Evolutionary conservation across 2,113 vertebrate genomes (phyloP).

Genomic region (Osmerus eperlanus): DNA sequence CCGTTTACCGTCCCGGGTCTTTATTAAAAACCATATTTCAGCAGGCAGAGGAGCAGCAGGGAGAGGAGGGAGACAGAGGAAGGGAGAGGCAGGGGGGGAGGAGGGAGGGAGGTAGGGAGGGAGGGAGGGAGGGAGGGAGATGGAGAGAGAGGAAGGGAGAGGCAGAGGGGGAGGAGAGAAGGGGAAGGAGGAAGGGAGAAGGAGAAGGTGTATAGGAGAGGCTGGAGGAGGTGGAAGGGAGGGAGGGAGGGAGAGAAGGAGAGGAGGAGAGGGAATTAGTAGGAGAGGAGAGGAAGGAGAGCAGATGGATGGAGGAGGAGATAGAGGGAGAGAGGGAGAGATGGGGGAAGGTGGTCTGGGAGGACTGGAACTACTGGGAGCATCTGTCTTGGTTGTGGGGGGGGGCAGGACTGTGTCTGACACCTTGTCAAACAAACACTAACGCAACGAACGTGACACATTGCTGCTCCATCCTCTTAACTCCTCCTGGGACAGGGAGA

Average conservation of each 20-base stretch:
- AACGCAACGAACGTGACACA: slow-evolving; percentile 64
- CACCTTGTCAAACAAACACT: slow-evolving; percentile 67
- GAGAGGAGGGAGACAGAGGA: not conserved
- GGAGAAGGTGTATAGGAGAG: not conserved
- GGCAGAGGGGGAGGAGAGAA: not conserved
- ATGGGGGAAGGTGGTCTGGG: slow-evolving; percentile 5
- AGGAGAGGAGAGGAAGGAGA: no score
- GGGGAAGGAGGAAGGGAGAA: slow-evolving; percentile 7
- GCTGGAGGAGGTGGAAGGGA: slow-evolving; percentile 1
- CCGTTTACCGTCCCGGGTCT: slow-evolving; percentile 63
- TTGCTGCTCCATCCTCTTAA: slow-evolving; percentile 66
- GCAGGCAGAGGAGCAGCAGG: slow-evolving; percentile 42
- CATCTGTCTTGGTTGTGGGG: slow-evolving; percentile 15
- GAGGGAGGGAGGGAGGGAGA: no score
- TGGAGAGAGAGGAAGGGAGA: no score
- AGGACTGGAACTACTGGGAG: slow-evolving; percentile 40
- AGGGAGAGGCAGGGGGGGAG: no score
- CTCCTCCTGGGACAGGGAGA: slow-evolving; percentile 6
- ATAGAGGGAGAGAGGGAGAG: not conserved
- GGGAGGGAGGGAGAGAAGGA: not conserved
- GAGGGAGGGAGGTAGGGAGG: no score
- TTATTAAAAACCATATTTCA: slow-evolving; percentile 79
- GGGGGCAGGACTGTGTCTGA: slow-evolving; percentile 53
- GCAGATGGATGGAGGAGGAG: no score
- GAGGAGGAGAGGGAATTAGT: not conserved